Percentiles rank a stretch among this genome's conserved stretches.
phyloP scores from a whole-genome alignment of 2,888 invertebrate genomes.

The Hylaea fasciaria region DNA sequence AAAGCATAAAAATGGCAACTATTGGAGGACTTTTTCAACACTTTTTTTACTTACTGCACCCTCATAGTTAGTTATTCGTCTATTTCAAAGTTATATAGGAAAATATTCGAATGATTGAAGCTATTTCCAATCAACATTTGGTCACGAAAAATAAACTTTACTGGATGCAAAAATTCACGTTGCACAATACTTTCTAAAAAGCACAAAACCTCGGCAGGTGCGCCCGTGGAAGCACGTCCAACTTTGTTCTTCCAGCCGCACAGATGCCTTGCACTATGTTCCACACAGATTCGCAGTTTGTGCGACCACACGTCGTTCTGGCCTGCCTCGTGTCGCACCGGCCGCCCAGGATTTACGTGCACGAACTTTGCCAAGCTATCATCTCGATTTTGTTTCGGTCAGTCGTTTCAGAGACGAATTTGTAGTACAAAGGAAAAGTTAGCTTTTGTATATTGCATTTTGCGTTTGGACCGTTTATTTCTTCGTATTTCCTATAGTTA shows the following conservation, averaged over 20 bases:
- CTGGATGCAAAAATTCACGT: not conserved
- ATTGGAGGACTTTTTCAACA: too few species aligned
- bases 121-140: too few species aligned
- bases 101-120: too few species aligned
- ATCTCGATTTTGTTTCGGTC: slow-evolving; percentile 16
- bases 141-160: not conserved
- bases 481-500: too few species aligned
- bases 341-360: slow-evolving; percentile 12
- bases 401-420: not conserved
- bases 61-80: too few species aligned
- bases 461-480: too few species aligned
- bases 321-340: not conserved
- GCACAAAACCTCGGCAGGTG: not conserved
- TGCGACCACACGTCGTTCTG: slow-evolving; percentile 9
- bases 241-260: slow-evolving; percentile 5
- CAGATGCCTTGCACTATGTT: too few species aligned
- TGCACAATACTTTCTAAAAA: slow-evolving; percentile 3
- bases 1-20: too few species aligned
- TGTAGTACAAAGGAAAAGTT: too few species aligned
- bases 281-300: slow-evolving; percentile 9
- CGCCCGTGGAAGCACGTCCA: slow-evolving; percentile 1
- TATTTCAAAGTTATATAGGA: too few species aligned
- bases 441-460: too few species aligned
- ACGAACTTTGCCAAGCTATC: slow-evolving; percentile 15
- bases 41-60: too few species aligned